Base-by-base conservation (phyloP, 2,888 invertebrate genomes). In the Lasius fuliginosus region DNA sequence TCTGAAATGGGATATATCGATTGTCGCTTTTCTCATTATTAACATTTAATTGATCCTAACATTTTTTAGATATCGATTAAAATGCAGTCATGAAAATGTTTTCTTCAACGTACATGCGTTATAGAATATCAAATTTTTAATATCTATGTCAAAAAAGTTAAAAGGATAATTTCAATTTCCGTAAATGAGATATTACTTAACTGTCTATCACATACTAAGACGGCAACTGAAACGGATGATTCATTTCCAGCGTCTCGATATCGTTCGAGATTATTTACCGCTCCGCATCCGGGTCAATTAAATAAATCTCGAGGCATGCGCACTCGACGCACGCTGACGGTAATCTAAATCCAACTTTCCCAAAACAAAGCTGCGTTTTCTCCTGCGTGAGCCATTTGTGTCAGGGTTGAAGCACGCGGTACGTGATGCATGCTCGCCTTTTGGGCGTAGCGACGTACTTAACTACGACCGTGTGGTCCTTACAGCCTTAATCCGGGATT, bases 351-450 rank as follows among this genome's bases (percentile, higher is more conserved):
- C 42, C 58, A 60, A 42, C 73, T 53, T 15, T 58, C 49, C 42
- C 30, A 27, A 56, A 8, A 15, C 67, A 68, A 73, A 85, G 75
- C n/a, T 64, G 79, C 81, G 64, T 84, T 79, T 23, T 53, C 53
- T 85, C 62, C 68, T 82, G 73, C 83, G 65, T 69, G 71, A 15
- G 62, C 46, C 83, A 88, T 87, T 64, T 82, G 77, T 89, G 89
- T 86, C 90, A 90, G 86, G 88, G 88, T 86, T 81, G 83, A 86
- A 85, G 83, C 82, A 85, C 68, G 77, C 65, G n/a, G 79, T 83
- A 62, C 62, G 11, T 27, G 56, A 36, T 36, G n/a, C 4, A 8
- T 18, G 53, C n/a, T 11, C 23, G 18, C 6, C 12, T 18, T 53
- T 8, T 71, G 9, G 36, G 82, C 42, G 58, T 18, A 33, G 73